Base-by-base conservation (phyloP, 2,888 invertebrate genomes). In the Oxytorus armatus region DNA sequence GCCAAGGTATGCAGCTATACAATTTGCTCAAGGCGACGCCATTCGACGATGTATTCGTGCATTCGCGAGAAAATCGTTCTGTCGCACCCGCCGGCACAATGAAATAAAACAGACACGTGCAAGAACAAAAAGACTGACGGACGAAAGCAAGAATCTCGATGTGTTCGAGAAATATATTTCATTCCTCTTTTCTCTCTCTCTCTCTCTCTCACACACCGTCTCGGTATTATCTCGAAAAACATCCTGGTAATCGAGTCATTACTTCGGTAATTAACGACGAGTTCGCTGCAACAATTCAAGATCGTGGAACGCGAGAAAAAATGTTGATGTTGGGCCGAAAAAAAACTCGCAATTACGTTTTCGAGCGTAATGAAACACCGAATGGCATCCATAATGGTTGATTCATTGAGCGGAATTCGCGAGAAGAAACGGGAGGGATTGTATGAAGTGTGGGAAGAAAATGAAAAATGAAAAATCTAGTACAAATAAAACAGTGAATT, bases 201-300 rank as follows among this genome's bases (percentile, higher is more conserved):
- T 29, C 23, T 33, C 55, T 29, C 23, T 14, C 1, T 14, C 33
- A 16, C 16, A 36, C 18, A 4, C 16, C 16, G n/a, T n/a, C n/a
- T n/a, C n/a, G n/a, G n/a, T 51, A 23, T 8, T 53, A 29, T 29
- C 47, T 57, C 53, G 11, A n/a, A n/a, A n/a, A n/a, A 23, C 57
- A 21, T 3, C 49, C 57, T 36, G 23, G 72, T 77, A 81, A 79
- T 83, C 83, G 79, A 79, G 81, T 79, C 77, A 78, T 83, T 79
- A 82, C 75, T 55, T 57, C 57, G 61, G 39, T 72, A 83, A 82
- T 83, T 83, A 82, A 82, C 81, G 74, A 78, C 57, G 59, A 73
- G 44, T 68, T 70, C 42, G 49, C 61, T 42, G 44, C 55, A 49
- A 77, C 55, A 63, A 74, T 65, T 73, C 18, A 33, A 33, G 53